Evolutionary conservation across 2,797 vertebrate species (phyloP), one percentile per base, ranked within the genome.

Genomic region (Hoplostethus atlanticus): DNA sequence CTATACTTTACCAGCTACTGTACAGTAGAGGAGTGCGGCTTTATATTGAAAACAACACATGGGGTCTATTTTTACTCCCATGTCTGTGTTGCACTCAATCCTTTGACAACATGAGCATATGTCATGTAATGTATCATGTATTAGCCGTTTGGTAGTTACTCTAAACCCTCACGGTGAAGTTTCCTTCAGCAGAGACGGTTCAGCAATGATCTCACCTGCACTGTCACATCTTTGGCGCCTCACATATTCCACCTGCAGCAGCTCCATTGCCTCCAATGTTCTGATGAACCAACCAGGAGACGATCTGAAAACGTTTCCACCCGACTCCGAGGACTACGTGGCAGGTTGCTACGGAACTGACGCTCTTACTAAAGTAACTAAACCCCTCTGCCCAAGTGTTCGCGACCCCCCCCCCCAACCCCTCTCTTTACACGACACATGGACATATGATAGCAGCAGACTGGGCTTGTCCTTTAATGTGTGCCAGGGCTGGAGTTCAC

Each of bases 401-500:
- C 73, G 50, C 68, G 38, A 36, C 66, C 76, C 68, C 30, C 76
- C 68, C 30, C 53, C 7, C 1, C 53, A 6, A 61, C 71, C 59
- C 71, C 44, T 79, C 69, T 76, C 52, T 52, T 68, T 74, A 61
- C 61, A 56, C 17, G 73, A 78, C 84, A 83, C 79, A 74, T 61
- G 75, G 94, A 93, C 84, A 94, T 86, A 88, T 84, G 93, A 95
- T 93, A 91, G 88, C 85, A 81, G 77, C 78, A 64, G 66, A 51
- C 81, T 71, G 76, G 86, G 69, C 83, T 84, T 92, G 92, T 89
- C 93, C 92, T 94, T 94, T 93, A 90, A 76, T 87, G 78, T 91
- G 84, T 90, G 88, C 89, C 90, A 92, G 66, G 75, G 65, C 77
- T 76, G 73, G 84, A 87, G 92, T 93, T 94, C 91, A 92, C 46